Percentiles rank a stretch among this genome's conserved stretches.
Evolutionary conservation across 2,797 vertebrate species (phyloP).

Genomic region (Squalus acanthias): DNA sequence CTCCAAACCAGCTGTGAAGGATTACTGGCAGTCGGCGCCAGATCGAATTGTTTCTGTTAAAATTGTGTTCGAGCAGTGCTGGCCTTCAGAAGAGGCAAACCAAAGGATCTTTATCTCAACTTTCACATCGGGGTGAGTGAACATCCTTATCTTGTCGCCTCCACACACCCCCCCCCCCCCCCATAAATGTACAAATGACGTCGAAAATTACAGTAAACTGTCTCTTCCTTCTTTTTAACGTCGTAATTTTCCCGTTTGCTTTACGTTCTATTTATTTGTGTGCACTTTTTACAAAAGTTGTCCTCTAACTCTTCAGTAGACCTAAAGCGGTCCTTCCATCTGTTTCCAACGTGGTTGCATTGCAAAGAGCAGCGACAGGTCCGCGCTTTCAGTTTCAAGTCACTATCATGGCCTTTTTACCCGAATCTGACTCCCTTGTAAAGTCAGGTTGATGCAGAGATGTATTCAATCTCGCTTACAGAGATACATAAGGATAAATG

Average conservation of each 20-base stretch:
- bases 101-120: not conserved
- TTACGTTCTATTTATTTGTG: not conserved
- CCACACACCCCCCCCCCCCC: too few species aligned
- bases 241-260: not conserved
- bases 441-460: not conserved
- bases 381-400: not conserved
- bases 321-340: not conserved
- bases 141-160: not conserved
- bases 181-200: not conserved
- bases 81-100: not conserved
- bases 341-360: not conserved
- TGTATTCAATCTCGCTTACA: not conserved
- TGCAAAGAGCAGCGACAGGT: not conserved
- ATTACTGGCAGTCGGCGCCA: constrained; percentile 59
- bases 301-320: not conserved
- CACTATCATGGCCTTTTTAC: not conserved
- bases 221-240: not conserved
- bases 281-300: not conserved
- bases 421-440: not conserved
- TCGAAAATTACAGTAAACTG: not conserved
- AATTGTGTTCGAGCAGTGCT: not conserved
- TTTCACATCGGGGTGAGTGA: constrained; percentile 2
- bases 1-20: constrained; percentile 61
- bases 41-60: constrained; percentile 56
- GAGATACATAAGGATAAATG: not conserved